Conservation (phyloP, 2,113 vertebrate species). For the Sus scrofa region T2T-Sscrofa CM000826.6:24029501-24030000, state of each 20-base stretch:
- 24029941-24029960: not conserved
- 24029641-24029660: conserved; percentile 49
- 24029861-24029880: conserved; percentile 1
- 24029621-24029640: conserved; percentile 61
- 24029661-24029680: conserved; percentile 62
- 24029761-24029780: conserved; percentile 1
- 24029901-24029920: not conserved
- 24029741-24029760: conserved; percentile 27
- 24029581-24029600: conserved; percentile 69
- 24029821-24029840: not conserved
- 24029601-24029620: conserved; percentile 60
- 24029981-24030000: conserved; percentile 42
- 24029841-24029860: conserved; percentile 50
- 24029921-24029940: conserved; percentile 28
- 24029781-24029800: conserved; percentile 58
- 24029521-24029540: conserved; percentile 67
- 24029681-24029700: conserved; percentile 53
- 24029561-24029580: conserved; percentile 68
- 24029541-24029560: conserved; percentile 56
- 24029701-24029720: conserved; percentile 33
- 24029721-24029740: conserved; percentile 45
- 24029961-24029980: not conserved
- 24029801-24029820: conserved; percentile 39
- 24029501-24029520: conserved; percentile 52
- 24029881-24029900: conserved; percentile 53